phyloP scores from a whole-genome alignment of 1,140 invertebrate species.

The Eupristina koningsbergeri region DNA sequence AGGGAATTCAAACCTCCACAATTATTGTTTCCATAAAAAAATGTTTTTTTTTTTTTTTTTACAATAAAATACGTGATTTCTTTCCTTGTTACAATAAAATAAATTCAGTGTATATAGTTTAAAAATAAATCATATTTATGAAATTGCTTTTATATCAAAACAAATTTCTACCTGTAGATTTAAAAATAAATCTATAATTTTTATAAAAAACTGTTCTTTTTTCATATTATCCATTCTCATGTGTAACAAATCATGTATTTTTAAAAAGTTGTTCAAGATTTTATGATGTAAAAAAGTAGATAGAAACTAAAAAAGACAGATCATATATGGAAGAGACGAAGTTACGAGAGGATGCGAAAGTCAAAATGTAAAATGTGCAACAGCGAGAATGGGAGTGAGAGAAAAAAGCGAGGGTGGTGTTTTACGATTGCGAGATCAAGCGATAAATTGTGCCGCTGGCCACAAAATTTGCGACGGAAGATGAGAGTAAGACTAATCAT shows the following conservation, averaged over 20 bases:
- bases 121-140: neutral
- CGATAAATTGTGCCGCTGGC: conserved; percentile 48
- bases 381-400: conserved; percentile 47
- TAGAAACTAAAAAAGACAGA: neutral
- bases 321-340: neutral
- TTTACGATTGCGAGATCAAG: conserved; percentile 46
- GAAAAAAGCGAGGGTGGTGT: conserved; percentile 46
- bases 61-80: no score
- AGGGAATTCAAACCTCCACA: no score
- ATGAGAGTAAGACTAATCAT: conserved; percentile 42
- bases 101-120: no score
- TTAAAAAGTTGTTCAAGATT: neutral
- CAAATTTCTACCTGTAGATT: neutral
- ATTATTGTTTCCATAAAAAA: no score
- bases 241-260: neutral
- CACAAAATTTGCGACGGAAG: conserved; percentile 39
- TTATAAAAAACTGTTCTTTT: neutral
- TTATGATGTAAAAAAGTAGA: neutral
- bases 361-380: conserved; percentile 19
- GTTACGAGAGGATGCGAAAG: neutral
- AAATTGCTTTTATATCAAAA: neutral
- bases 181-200: neutral
- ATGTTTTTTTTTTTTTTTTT: no score
- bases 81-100: no score
- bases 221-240: neutral